A percentile compares a stretch with the other conserved stretches of the same genome.
phyloP scores from a whole-genome alignment of 2,888 invertebrate species.

The Ormyrus nitidulus region DNA sequence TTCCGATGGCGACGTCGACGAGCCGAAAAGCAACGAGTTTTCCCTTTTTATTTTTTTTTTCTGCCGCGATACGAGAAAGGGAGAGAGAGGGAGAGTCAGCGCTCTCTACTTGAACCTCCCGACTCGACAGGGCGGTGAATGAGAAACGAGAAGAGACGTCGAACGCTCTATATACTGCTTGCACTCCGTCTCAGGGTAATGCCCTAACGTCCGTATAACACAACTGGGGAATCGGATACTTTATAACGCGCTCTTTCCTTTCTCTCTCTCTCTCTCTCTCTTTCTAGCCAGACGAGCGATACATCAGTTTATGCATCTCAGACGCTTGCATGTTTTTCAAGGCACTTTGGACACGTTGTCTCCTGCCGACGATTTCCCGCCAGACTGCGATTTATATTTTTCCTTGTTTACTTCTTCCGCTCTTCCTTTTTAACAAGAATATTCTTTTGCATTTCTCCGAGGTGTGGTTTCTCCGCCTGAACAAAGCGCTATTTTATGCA shows the following conservation, averaged over 20 bases:
- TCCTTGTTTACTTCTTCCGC: slow-evolving; percentile 1
- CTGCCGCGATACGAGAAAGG: background rate
- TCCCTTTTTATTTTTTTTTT: background rate
- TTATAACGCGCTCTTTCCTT: slow-evolving; percentile 23
- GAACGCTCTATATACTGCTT: slow-evolving; percentile 27
- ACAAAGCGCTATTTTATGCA: background rate
- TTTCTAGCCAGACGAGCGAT: slow-evolving; percentile 37
- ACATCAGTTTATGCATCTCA: slow-evolving; percentile 48
- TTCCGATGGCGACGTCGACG: slow-evolving; percentile 41
- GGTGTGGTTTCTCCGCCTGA: too few relatives aligned
- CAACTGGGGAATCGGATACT: slow-evolving; percentile 50
- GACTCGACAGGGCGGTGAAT: slow-evolving; percentile 45
- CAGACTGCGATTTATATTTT: slow-evolving; percentile 26
- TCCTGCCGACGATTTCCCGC: background rate
- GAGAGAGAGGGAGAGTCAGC: slow-evolving; percentile 17
- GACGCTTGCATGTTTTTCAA: slow-evolving; percentile 45
- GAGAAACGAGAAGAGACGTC: slow-evolving; percentile 50
- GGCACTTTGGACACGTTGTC: slow-evolving; percentile 19
- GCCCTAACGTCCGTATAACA: slow-evolving; percentile 38
- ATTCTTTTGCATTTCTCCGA: too few relatives aligned
- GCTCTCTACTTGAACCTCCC: slow-evolving; percentile 18
- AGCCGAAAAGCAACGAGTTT: slow-evolving; percentile 43
- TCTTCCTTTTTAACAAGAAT: too few relatives aligned
- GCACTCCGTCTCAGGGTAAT: slow-evolving; percentile 28
- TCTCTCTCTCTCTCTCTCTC: background rate